These are phyloP conservation scores for Aurelia sp. DNA, from an alignment of 30 jellyfish, hydroid and myxozoan species.

Conservation along the genomic window DNA sequence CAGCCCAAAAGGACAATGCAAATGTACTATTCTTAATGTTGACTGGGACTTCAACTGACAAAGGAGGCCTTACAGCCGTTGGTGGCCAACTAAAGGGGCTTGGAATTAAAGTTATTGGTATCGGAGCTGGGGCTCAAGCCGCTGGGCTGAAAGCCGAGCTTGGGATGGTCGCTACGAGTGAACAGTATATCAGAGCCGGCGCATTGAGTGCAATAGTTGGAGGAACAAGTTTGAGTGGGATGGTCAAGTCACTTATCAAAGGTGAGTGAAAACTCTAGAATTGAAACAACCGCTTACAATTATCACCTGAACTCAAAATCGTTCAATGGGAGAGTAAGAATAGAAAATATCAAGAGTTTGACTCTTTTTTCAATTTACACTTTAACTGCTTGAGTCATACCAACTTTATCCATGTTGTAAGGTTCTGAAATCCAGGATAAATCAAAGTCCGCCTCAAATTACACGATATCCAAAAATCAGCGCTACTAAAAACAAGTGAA, in stretches of 20 bases:
- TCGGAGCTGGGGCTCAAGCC: slow-evolving; percentile 90
- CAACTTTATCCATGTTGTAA: too few species aligned
- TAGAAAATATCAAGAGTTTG: too few species aligned
- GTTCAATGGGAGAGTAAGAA: too few species aligned
- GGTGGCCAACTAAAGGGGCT: slow-evolving; percentile 71
- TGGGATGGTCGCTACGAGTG: slow-evolving; percentile 76
- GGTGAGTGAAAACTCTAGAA: slow-evolving; percentile 25
- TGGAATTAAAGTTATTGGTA: slow-evolving; percentile 80
- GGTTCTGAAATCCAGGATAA: too few species aligned
- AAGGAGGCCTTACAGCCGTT: slow-evolving; percentile 59
- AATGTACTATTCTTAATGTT: slow-evolving; percentile 73
- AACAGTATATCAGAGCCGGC: slow-evolving; percentile 85
- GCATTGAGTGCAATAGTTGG: slow-evolving; percentile 68
- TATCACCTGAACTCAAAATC: too few species aligned
- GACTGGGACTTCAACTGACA: slow-evolving; percentile 88
- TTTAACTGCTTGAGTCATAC: too few species aligned
- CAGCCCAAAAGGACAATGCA: slow-evolving; percentile 59
- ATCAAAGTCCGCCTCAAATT: too few species aligned
- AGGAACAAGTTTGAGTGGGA: slow-evolving; percentile 61
- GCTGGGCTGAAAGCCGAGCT: slow-evolving; percentile 78
- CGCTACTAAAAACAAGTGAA: too few species aligned
- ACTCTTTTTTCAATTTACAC: too few species aligned
- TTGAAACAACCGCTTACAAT: too few species aligned
- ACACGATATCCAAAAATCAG: too few species aligned
- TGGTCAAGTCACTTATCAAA: slow-evolving; percentile 49